Percentiles rank a stretch among this genome's conserved stretches.
Conservation (phyloP, 1,140 invertebrate species). For the Calliphora vicina region DNA sequence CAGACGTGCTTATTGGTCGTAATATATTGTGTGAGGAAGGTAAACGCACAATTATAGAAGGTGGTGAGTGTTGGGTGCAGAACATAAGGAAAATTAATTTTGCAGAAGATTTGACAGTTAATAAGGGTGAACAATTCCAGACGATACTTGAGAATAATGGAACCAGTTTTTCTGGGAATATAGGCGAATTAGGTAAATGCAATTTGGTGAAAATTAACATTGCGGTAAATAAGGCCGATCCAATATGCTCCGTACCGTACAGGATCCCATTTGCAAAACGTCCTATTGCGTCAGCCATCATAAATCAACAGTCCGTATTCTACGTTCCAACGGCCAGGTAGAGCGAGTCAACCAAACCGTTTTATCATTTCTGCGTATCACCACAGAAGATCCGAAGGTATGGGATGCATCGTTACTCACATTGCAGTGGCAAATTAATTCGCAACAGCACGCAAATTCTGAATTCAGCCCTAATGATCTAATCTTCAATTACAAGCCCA, state of each 20-base stretch:
- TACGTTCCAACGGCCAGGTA: constrained; percentile 48
- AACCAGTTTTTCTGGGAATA: background rate
- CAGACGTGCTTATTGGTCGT: background rate
- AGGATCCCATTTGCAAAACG: constrained; percentile 1
- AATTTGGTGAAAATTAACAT: constrained; percentile 6
- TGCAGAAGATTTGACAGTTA: too few species aligned
- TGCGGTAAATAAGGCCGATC: background rate
- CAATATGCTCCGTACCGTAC: background rate
- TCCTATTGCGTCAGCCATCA: background rate
- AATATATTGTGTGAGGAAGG: background rate
- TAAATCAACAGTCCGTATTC: constrained; percentile 50
- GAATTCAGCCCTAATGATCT: constrained; percentile 32
- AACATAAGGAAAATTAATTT: background rate
- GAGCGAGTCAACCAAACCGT: constrained; percentile 44
- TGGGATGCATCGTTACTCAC: constrained; percentile 16
- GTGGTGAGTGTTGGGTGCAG: background rate
- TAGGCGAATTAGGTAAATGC: background rate
- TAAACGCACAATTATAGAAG: background rate
- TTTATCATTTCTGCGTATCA: background rate
- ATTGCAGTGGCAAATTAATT: constrained; percentile 24
- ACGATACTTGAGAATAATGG: background rate
- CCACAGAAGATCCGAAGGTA: background rate
- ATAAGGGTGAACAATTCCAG: too few species aligned
- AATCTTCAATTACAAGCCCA: constrained; percentile 18
- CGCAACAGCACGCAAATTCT: background rate